These are phyloP conservation scores for Silurus asotus DNA, from an alignment of 2,113 vertebrate species.

Conservation along the genomic window DNA sequence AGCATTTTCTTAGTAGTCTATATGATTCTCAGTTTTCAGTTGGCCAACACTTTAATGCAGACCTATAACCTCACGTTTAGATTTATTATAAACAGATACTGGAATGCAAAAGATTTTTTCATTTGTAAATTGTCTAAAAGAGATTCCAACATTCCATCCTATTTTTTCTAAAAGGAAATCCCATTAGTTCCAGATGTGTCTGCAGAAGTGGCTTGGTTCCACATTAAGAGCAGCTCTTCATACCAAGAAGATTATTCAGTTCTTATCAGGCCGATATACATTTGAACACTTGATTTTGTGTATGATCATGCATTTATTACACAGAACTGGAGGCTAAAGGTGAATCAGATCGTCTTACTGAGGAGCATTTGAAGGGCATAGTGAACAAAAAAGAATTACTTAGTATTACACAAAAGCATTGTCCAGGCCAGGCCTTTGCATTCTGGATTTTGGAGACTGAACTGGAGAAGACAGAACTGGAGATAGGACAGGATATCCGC, in stretches of 20 bases:
- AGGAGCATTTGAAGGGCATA: constrained; percentile 67
- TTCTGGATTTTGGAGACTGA: constrained; percentile 83
- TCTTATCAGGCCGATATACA: background rate
- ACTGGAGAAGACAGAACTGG: constrained; percentile 78
- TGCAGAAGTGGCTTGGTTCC: background rate
- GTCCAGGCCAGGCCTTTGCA: constrained; percentile 70
- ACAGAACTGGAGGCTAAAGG: constrained; percentile 83
- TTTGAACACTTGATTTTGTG: background rate
- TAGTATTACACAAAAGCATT: constrained; percentile 69
- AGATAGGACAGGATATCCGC: constrained; percentile 74
- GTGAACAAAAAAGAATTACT: constrained; percentile 77
- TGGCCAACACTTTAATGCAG: background rate
- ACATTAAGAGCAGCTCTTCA: background rate
- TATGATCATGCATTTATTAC: background rate
- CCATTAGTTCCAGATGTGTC: background rate
- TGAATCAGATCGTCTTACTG: constrained; percentile 72
- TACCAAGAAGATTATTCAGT: background rate
- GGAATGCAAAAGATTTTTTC: background rate
- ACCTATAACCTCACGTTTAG: background rate
- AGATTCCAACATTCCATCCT: background rate
- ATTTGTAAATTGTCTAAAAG: background rate
- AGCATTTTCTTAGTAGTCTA: background rate
- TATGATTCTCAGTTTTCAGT: background rate
- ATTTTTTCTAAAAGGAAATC: background rate
- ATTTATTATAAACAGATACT: background rate